Evolutionary conservation across 2,888 invertebrate species (phyloP), one percentile per base, ranked within the genome.

Genomic region (Agonopterix heracliana): DNA sequence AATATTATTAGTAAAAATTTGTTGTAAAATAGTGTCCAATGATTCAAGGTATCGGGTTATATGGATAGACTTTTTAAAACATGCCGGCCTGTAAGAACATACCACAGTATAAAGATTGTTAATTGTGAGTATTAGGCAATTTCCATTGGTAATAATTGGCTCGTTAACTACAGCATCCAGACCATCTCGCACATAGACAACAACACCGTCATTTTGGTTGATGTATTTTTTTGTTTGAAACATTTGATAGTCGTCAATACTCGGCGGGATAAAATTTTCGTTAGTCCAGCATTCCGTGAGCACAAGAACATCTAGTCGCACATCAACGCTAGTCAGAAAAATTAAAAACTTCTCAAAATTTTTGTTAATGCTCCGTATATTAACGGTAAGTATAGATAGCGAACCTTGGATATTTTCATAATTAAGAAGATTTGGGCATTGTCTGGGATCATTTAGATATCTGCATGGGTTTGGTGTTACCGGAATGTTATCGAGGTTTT

Each of bases 161-260:
- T 26, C 44, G 10, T 3, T 14, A 1, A 44, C 11, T 34, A 14
- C n/a, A 36, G 3, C 8, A 9, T 7, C 4, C 8, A 42, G 1
- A n/a, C 34, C 13, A 5, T 45, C 13, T 12, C 13, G 12, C 2
- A 13, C 2, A 11, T 45, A 45, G 5, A 45, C 9, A 3, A 45
- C 13, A 1, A 45, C 36, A 9, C 45, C 45, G 10, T 45, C 45
- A 45, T 45, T 45, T 36, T 45, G 45, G 9, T 35, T 45, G 9
- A n/a, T 9, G 2, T 2, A 3, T 13, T 11, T 36, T 17, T 3
- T 10, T 9, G 45, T 13, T 9, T 1, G 1, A 35, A 13, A 45
- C 0, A 9, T 35, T 1, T 35, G 9, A 9, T 35, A 41, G 0
- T 9, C 13, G 4, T 12, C 36, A 3, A 45, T 1, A 8, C 2